Evolutionary conservation across 2,888 invertebrate species (phyloP).

Genomic region (Agrochola litura): DNA sequence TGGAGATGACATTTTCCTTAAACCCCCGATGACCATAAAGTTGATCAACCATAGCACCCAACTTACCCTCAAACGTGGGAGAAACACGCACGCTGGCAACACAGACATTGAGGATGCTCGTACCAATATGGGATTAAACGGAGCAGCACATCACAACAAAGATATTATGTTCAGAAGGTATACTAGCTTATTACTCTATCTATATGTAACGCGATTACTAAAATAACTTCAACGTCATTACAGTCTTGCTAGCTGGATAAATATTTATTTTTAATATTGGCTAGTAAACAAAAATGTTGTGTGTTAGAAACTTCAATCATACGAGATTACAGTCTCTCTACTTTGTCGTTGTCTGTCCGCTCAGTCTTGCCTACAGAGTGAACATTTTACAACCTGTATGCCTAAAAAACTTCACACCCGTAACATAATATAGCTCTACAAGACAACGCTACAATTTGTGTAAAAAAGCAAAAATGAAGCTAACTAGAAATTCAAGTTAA

Average conservation of each 20-base stretch:
- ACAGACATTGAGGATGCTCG: slow-evolving; percentile 23
- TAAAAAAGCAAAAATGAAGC: slow-evolving; percentile 18
- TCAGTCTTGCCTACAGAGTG: background rate
- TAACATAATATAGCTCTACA: background rate
- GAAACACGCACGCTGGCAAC: slow-evolving; percentile 47
- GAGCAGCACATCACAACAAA: slow-evolving; percentile 6
- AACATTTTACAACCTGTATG: background rate
- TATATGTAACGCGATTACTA: background rate
- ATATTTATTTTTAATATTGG: background rate
- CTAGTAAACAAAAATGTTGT: background rate
- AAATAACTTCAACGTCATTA: background rate
- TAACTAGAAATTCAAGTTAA: slow-evolving; percentile 27
- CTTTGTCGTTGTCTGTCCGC: slow-evolving; percentile 2
- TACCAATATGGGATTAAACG: slow-evolving; percentile 48
- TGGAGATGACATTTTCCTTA: slow-evolving; percentile 57
- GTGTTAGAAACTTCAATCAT: background rate
- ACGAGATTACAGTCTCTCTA: background rate
- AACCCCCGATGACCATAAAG: slow-evolving; percentile 40
- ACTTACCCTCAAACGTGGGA: slow-evolving; percentile 38
- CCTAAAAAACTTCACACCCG: background rate
- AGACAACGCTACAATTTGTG: slow-evolving; percentile 15
- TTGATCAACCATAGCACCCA: slow-evolving; percentile 31
- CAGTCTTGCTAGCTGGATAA: background rate
- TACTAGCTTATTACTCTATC: background rate
- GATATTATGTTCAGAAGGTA: slow-evolving; percentile 27